phyloP scores from a whole-genome alignment of 1,140 invertebrate genomes.

The Calliopsis andreniformis region DNA sequence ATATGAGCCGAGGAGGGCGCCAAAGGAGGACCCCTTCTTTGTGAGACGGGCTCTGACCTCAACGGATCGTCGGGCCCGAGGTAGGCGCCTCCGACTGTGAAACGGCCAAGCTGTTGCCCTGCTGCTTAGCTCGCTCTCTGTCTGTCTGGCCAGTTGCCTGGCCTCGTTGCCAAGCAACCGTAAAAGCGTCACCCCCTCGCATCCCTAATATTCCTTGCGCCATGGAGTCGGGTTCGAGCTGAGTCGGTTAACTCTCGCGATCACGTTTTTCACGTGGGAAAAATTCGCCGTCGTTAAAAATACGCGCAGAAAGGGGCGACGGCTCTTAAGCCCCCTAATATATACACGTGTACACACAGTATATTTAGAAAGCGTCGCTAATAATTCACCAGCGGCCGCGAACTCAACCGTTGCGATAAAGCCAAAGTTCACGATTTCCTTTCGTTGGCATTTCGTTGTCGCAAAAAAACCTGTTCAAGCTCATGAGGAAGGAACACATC shows the following conservation, averaged over 20 bases:
- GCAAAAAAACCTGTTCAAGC: constrained; percentile 12
- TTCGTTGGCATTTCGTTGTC: not conserved
- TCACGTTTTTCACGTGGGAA: constrained; percentile 30
- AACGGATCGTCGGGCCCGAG: constrained; percentile 58
- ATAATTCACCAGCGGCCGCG: constrained; percentile 5
- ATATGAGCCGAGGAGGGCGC: constrained; percentile 33
- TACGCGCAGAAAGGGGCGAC: constrained; percentile 25
- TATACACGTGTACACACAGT: not conserved
- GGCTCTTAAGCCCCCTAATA: not conserved
- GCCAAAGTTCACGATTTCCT: not conserved
- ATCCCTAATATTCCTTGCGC: constrained; percentile 46
- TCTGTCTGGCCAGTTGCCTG: constrained; percentile 62
- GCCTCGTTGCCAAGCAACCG: constrained; percentile 70
- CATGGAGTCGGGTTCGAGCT: not conserved
- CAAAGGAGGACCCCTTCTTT: constrained; percentile 71
- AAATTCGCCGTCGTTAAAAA: constrained; percentile 6
- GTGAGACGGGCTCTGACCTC: constrained; percentile 71
- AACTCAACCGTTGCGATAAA: constrained; percentile 10
- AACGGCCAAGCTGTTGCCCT: constrained; percentile 39
- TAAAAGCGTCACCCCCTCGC: constrained; percentile 52
- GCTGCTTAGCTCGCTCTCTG: constrained; percentile 46
- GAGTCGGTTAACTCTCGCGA: not conserved
- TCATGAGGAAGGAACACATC: not conserved
- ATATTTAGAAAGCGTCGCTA: constrained; percentile 30
- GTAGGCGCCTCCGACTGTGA: constrained; percentile 47